Evolutionary conservation across 2,113 vertebrate genomes (phyloP).

Genomic region (Takifugu bimaculatus): DNA sequence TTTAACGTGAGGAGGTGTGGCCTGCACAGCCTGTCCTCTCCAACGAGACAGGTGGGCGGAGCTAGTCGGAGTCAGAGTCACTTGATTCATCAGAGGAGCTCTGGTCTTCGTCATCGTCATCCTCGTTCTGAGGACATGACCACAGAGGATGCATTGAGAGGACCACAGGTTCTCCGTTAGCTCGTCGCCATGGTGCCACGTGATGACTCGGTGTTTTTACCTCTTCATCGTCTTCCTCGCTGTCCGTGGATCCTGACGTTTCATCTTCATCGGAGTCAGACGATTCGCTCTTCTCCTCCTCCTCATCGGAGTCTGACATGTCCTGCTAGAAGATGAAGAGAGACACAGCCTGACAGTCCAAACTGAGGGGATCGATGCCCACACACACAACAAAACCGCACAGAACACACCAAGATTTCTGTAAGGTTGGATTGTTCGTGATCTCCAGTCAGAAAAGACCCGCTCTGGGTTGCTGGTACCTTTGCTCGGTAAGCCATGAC

Average conservation of each 20-base stretch:
- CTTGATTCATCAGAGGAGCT: constrained; percentile 72
- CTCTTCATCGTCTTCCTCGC: constrained; percentile 65
- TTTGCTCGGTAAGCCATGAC: constrained; percentile 78
- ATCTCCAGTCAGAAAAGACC: not conserved
- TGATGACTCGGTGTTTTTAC: constrained; percentile 9
- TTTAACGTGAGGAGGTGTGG: constrained; percentile 62
- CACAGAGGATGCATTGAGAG: not conserved
- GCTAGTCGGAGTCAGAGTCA: constrained; percentile 73
- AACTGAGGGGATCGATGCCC: not conserved
- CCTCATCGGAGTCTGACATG: constrained; percentile 70
- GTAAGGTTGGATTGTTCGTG: no score
- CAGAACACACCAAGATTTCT: no score
- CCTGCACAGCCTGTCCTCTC: constrained; percentile 70
- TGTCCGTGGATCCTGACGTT: constrained; percentile 70
- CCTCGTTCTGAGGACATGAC: constrained; percentile 57
- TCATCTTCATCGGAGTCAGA: constrained; percentile 73
- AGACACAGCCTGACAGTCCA: not conserved
- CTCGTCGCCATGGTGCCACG: no score
- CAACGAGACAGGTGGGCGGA: constrained; percentile 37
- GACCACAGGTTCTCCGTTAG: no score
- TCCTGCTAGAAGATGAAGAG: constrained; percentile 64
- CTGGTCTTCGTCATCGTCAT: constrained; percentile 68
- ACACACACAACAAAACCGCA: no score
- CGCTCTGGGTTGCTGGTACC: constrained; percentile 45
- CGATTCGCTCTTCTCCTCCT: constrained; percentile 69